Evolutionary conservation across 1,140 invertebrate species (phyloP), one percentile per base, ranked within the genome.

Genomic region (Chionoecetes opilio): DNA sequence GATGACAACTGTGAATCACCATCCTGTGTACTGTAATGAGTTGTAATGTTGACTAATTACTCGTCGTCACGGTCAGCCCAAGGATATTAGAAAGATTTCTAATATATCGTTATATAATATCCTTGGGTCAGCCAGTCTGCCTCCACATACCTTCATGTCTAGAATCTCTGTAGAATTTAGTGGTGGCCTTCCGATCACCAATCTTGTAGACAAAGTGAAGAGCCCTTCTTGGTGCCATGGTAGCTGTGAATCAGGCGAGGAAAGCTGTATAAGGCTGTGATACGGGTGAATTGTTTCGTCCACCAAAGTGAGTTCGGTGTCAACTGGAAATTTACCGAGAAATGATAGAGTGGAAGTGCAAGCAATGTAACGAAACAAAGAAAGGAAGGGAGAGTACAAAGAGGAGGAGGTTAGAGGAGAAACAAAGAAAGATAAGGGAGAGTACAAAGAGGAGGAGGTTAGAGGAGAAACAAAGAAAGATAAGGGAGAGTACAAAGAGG

Each of bases 171-270:
- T 98, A 99, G 97, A 99, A 99, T 97, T 98, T 98, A 0, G 98
- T 98, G 0, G 99, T 99, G 93, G 98, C 97, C 17, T 98, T 98
- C 87, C 99, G 98, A 97, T 99, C 98, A 0, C 98, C 98, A 96
- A 99, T 98, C 98, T 99, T 99, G 96, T 99, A 99, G 3, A 99
- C 99, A 97, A 98, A 99, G 97, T 99, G 99, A 37, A 99, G 97
- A 63, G 99, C 98, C 96, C 99, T 82, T 34, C 94, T 86, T 1
- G 88, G 63, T 9, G 94, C 94, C 94, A 94, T 94, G 37, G 84
- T 41, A 90, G 3, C 2, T 37, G n/a, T 37, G 9, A 82, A 26
- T 82, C 38, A 35, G 14, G 14, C 29, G 31, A 26, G 14, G 9
- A 38, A 89, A 3, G n/a, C 37, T 26, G 21, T 26, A 31, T 17